Evolutionary conservation across 2,888 invertebrate species (phyloP).

Genomic region (Sylvicola cinctus): DNA sequence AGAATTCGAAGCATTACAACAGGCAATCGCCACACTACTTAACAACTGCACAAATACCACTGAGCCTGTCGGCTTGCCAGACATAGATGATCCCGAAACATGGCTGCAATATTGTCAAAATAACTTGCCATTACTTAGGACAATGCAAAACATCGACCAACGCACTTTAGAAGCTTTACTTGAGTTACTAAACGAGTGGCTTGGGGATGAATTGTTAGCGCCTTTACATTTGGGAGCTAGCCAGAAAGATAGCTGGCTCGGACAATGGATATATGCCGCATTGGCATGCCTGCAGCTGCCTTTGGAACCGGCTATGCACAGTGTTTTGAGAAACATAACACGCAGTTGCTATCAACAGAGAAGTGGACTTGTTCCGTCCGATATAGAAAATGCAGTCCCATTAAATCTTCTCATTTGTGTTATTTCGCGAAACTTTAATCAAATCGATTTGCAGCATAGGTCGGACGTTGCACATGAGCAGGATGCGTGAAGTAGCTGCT

Average conservation of each 20-base stretch:
- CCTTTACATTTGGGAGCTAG: no score
- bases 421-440: slow-evolving; percentile 20
- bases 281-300: slow-evolving; percentile 21
- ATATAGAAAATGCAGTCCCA: slow-evolving; percentile 15
- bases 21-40: no score
- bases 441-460: slow-evolving; percentile 19
- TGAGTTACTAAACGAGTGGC: slow-evolving; percentile 17
- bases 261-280: slow-evolving; percentile 21
- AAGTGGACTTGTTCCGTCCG: slow-evolving; percentile 13
- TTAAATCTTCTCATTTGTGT: slow-evolving; percentile 21
- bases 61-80: slow-evolving; percentile 10
- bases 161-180: slow-evolving; percentile 18
- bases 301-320: slow-evolving; percentile 20
- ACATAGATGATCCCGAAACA: slow-evolving; percentile 12
- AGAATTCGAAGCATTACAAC: no score
- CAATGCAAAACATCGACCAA: slow-evolving; percentile 18
- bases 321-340: slow-evolving; percentile 19
- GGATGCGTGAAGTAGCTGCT: no score
- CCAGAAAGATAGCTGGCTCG: slow-evolving; percentile 21
- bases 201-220: slow-evolving; percentile 12
- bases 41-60: no score
- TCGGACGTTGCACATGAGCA: neutral
- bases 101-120: slow-evolving; percentile 17
- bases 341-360: slow-evolving; percentile 17
- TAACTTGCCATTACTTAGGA: slow-evolving; percentile 17